Conservation (phyloP, 2,113 vertebrate genomes). For the Gulo gulo region DNA sequence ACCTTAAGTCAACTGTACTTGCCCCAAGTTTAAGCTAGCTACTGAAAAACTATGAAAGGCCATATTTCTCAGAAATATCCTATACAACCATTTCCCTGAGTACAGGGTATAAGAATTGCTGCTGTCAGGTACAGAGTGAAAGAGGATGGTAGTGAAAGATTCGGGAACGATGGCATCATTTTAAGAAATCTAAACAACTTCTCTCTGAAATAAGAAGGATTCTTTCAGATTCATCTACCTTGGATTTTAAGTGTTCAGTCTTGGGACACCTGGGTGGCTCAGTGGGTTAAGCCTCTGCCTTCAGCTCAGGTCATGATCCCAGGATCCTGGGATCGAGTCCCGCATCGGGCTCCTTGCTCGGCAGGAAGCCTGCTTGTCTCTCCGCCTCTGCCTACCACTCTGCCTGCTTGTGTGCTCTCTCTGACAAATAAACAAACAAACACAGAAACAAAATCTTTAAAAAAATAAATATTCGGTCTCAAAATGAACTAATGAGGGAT, state of each 20-base stretch:
- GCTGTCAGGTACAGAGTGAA: not conserved
- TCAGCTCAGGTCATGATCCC: too few relatives aligned
- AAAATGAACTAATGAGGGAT: not conserved
- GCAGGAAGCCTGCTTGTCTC: too few relatives aligned
- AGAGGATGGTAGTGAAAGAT: not conserved
- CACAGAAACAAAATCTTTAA: too few relatives aligned
- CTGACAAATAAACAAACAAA: too few relatives aligned
- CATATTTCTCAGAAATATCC: not conserved
- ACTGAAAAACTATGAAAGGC: not conserved
- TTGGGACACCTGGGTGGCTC: too few relatives aligned
- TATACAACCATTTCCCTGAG: not conserved
- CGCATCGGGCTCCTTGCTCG: too few relatives aligned
- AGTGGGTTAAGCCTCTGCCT: too few relatives aligned
- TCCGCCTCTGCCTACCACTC: too few relatives aligned
- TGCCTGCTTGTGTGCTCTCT: too few relatives aligned
- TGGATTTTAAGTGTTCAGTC: not conserved
- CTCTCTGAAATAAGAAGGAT: not conserved
- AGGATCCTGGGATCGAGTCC: too few relatives aligned
- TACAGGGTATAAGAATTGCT: not conserved
- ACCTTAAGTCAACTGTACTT: not conserved
- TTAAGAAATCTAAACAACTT: not conserved
- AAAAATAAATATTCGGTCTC: not conserved
- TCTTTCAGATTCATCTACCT: not conserved
- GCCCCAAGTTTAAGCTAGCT: not conserved
- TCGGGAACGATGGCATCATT: not conserved